Base-by-base conservation (phyloP, 2,113 vertebrate genomes). In the Sterna hirundo region DNA sequence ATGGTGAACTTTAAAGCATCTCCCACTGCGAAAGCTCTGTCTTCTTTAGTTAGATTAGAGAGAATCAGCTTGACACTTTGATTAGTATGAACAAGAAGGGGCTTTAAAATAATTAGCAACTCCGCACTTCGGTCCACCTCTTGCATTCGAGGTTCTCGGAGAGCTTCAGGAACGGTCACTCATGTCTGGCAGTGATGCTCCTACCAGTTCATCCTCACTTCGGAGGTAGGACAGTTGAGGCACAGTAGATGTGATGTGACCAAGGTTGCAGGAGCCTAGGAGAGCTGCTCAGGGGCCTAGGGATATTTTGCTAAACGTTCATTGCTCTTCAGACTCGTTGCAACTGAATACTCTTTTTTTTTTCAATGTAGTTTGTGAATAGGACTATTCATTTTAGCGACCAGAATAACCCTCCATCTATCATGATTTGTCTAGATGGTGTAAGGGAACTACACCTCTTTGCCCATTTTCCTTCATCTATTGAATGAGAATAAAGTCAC, bases 1-100 rank as follows among this genome's bases (percentile, higher is more conserved):
- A 25, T 82, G 66, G 58, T 95, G 91, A 95, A 97, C 89, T 96
- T 96, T 93, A 94, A 89, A 95, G 70, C n/a, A 94, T 74, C 95
- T 94, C 70, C 88, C 77, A 87, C 91, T 71, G 82, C 0, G 42
- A 94, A 95, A 95, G 46, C 71, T 83, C 87, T 93, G 61, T 83
- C 83, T 64, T 90, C 81, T 80, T 84, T 52, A 49, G 46, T 94
- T 94, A 95, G 49, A 94, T 85, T 85, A 93, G 69, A 52, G 78
- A 60, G 51, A 90, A 92, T 87, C 74, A 87, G 60, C 84, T 91
- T 65, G 55, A 78, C 74, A 90, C 64, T 91, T 85, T 62, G 78
- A 96, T 95, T 94, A 93, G 81, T 85, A 80, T 13, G 76, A 93
- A 70, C 54, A 90, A 13, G 7, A 85, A 95, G 29, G 54, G 38